These are phyloP conservation scores for Siniperca knerii DNA, from an alignment of 2,113 vertebrate species.

Conservation along the genomic window DNA sequence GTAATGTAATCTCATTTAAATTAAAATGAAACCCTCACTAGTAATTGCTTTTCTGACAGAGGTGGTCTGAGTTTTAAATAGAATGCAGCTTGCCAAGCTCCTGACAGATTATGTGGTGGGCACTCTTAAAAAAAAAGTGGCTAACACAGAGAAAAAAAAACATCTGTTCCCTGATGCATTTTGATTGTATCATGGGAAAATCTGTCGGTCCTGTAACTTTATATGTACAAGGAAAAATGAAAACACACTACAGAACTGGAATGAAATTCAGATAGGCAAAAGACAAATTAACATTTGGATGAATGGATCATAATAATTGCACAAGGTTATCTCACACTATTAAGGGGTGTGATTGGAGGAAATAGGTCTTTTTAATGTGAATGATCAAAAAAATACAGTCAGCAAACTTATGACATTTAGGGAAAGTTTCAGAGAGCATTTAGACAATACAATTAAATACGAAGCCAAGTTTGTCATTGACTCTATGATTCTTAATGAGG, in stretches of 20 bases:
- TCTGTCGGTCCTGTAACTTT: constrained; percentile 18
- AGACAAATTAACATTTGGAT: constrained; percentile 34
- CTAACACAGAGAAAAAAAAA: not conserved
- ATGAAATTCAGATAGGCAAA: not conserved
- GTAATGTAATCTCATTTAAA: constrained; percentile 86
- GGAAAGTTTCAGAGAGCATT: constrained; percentile 3
- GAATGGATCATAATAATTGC: constrained; percentile 41
- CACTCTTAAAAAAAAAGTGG: constrained; percentile 29
- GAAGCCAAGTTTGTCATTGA: not conserved
- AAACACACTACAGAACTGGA: constrained; percentile 7
- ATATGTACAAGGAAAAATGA: constrained; percentile 3
- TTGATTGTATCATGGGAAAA: constrained; percentile 44
- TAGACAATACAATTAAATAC: not conserved
- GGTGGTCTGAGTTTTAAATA: constrained; percentile 83
- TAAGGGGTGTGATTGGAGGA: constrained; percentile 1
- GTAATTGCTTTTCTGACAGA: constrained; percentile 87
- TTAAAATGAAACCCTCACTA: constrained; percentile 84
- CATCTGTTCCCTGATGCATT: constrained; percentile 24
- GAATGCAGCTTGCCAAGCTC: constrained; percentile 64
- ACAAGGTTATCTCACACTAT: constrained; percentile 17
- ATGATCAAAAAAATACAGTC: not conserved
- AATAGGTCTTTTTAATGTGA: constrained; percentile 16
- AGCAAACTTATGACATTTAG: constrained; percentile 5
- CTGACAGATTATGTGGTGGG: constrained; percentile 73
- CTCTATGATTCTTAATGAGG: constrained; percentile 27